Evolutionary conservation across 2,113 vertebrate species (phyloP).

Genomic region (Aleadryas rufinucha): DNA sequence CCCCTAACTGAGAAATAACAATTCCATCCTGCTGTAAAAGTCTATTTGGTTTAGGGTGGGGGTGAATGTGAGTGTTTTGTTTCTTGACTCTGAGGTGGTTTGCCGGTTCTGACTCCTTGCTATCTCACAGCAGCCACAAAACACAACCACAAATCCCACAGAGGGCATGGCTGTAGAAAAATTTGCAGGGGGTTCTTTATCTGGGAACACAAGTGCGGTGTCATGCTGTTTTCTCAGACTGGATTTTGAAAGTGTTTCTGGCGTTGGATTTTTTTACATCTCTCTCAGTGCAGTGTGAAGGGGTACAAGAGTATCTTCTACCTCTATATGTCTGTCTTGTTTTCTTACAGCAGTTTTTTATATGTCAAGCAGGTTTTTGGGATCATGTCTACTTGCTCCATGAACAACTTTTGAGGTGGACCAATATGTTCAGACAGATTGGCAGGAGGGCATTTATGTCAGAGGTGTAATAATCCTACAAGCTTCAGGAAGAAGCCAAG

Average conservation of each 20-base stretch:
- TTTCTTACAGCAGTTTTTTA: background rate
- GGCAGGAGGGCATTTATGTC: background rate
- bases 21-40: background rate
- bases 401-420: background rate
- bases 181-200: background rate
- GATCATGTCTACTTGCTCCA: rapidly evolving
- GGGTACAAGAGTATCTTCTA: background rate
- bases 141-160: background rate
- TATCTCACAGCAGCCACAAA: background rate
- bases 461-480: background rate
- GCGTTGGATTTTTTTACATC: background rate
- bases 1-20: background rate
- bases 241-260: background rate
- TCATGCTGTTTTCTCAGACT: background rate
- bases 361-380: background rate
- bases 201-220: background rate
- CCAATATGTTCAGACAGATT: background rate
- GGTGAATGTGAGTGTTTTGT: background rate
- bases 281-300: background rate
- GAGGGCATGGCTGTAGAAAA: background rate
- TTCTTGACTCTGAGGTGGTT: background rate
- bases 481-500: background rate
- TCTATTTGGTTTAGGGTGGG: background rate
- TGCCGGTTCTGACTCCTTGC: background rate
- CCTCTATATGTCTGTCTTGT: background rate